Conservation (phyloP, 2,888 invertebrate genomes). For the Rutpela maculata region DNA sequence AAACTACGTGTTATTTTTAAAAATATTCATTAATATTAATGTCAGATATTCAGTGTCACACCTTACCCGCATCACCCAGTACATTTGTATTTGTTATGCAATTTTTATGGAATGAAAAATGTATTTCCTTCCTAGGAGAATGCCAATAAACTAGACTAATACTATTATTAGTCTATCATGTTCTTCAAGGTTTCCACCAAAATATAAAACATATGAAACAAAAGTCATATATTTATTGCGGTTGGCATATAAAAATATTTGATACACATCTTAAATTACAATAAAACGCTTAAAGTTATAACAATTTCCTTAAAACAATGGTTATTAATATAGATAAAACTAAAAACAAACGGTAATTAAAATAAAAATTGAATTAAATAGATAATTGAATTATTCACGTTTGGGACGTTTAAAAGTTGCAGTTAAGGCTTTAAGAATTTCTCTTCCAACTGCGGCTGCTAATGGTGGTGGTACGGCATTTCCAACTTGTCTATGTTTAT, state of each 20-base stretch:
- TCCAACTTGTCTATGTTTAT: slow-evolving; percentile 90
- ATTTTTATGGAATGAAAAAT: too few species aligned
- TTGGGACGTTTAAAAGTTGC: neutral
- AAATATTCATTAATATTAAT: too few species aligned
- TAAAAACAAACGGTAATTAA: neutral
- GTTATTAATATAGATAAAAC: neutral
- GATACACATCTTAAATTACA: neutral
- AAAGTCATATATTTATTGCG: neutral
- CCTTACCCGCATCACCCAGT: too few species aligned
- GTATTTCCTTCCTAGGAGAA: too few species aligned
- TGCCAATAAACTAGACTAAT: too few species aligned
- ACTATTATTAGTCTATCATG: too few species aligned
- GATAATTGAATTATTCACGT: neutral
- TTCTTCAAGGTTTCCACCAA: too few species aligned
- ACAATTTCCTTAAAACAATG: too few species aligned
- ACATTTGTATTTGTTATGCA: too few species aligned
- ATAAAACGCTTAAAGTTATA: neutral
- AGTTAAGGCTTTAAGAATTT: slow-evolving; percentile 78
- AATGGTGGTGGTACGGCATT: slow-evolving; percentile 93
- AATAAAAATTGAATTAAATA: neutral
- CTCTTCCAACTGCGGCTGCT: slow-evolving; percentile 84
- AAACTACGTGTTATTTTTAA: too few species aligned
- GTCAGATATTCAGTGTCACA: too few species aligned
- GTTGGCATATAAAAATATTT: neutral
- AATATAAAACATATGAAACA: neutral